Percentiles rank a stretch among this genome's conserved stretches.
Conservation (phyloP, 2,797 vertebrate genomes). For the Anableps anableps region DNA sequence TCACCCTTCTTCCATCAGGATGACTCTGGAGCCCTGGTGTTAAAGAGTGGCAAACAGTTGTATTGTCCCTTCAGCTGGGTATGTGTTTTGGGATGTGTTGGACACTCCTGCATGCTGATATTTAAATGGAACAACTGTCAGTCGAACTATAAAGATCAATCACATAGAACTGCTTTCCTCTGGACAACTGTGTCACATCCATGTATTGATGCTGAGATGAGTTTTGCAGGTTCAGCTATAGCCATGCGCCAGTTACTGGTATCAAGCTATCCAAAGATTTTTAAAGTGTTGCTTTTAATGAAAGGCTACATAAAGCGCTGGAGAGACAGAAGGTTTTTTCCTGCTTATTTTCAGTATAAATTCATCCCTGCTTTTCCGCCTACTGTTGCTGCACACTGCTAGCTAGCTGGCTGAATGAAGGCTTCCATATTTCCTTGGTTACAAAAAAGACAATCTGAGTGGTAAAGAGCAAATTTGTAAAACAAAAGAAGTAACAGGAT, state of each 20-base stretch:
- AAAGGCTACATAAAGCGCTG: background rate
- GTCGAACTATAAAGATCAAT: background rate
- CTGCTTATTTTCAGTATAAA: background rate
- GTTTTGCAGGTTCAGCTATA: background rate
- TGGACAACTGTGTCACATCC: background rate
- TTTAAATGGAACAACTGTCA: constrained; percentile 45
- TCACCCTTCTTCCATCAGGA: constrained; percentile 53
- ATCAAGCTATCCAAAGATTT: background rate
- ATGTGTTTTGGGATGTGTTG: background rate
- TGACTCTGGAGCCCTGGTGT: constrained; percentile 36
- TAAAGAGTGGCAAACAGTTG: constrained; percentile 46
- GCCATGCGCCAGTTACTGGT: background rate
- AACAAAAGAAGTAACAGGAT: too few relatives aligned
- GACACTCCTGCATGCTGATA: constrained; percentile 21
- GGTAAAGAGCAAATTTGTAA: too few relatives aligned
- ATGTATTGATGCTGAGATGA: background rate
- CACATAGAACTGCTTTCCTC: background rate
- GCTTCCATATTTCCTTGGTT: too few relatives aligned
- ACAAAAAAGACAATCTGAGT: too few relatives aligned
- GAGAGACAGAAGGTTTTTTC: background rate
- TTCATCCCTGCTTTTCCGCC: background rate
- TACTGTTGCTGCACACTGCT: background rate
- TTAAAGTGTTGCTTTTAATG: background rate
- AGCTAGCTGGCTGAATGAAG: background rate
- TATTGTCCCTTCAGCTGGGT: constrained; percentile 27